Base-by-base conservation (phyloP, 2,113 vertebrate species). In the Prionailurus viverrinus region DNA sequence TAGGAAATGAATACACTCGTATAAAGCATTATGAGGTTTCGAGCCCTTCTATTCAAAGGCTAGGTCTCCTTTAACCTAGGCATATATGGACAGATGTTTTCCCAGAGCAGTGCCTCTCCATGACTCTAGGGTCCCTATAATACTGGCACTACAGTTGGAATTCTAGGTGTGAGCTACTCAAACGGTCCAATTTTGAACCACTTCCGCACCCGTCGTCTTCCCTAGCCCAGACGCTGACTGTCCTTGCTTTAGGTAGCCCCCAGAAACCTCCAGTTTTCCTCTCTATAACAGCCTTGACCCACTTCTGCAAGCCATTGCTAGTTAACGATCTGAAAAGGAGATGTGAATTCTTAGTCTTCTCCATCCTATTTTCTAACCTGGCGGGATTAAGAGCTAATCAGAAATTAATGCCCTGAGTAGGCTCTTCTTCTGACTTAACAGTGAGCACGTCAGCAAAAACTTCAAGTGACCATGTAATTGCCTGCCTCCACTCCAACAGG, bases 321-420 rank as follows among this genome's bases (percentile, higher is more conserved):
- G 76, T 65, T 91, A 80, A 78, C 0, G 1, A 76, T 69, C 79
- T 51, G 27, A 89, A 92, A 86, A 89, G 55, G 53, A 76, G 87
- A 74, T 13, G 4, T 48, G 51, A 87, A 63, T 27, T 11, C 55
- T 79, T 71, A 48, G n/a, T 81, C 48, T 94, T 86, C 63, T 84
- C 89, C 89, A 73, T 55, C 16, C 36, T 23, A 58, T 90, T 97
- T 74, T 91, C 74, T 83, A 98, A 97, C 27, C 55, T 87, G 78
- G 27, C 7, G 71, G 21, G 85, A 94, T 97, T 92, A 97, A 83
- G 48, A 97, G 69, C 63, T 83, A 95, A 79, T 91, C 55, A 94
- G 76, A 95, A 96, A 92, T 80, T 84, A 95, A 96, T 51, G 91
- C 66, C 91, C 66, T 94, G 45, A 87, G 74, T 87, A 96, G 84